Evolutionary conservation across 2,113 vertebrate species (phyloP), one percentile per base, ranked within the genome.

Genomic region (Xerus inauris): DNA sequence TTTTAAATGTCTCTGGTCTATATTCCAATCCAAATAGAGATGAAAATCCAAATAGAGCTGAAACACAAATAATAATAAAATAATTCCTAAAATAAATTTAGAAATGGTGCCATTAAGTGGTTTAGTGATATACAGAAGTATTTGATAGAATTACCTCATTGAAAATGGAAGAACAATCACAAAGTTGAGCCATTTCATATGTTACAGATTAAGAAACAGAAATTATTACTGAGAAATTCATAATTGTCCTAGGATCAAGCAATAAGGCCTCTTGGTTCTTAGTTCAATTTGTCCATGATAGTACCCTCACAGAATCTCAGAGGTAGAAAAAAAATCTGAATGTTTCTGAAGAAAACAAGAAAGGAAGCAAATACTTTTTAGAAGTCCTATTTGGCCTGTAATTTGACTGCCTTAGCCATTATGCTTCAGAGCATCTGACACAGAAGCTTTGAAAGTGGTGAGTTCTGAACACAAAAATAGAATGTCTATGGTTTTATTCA

Each of bases 381-480:
- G 45, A 96, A 75, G 71, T 87, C 75, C 54, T 94, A 91, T 72
- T 89, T 91, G 83, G 76, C 20, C 75, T 93, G 45, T 87, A 94
- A 96, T 97, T 97, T 97, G 86, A 92, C 89, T 94, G 87, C 93
- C 49, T 97, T 93, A 75, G 32, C 87, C 91, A 96, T 91, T 97
- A 93, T 96, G 95, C 75, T 96, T 97, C 95, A 96, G 87, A 97
- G 79, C 89, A 72, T 94, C 79, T 97, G 94, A 95, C 93, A 98
- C 83, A 89, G 93, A 97, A 89, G 86, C 87, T 96, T 96, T 97
- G 89, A 96, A 94, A 97, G 89, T 51, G 13, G 94, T 96, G 89
- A 94, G 83, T 94, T 94, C 94, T 93, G 89, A 96, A 91, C 93
- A 95, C 92, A 96, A 96, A 98, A 97, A 98, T 97, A 98, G 97